Base-by-base conservation (phyloP, 1,140 invertebrate genomes). In the Asobara japonica region DNA sequence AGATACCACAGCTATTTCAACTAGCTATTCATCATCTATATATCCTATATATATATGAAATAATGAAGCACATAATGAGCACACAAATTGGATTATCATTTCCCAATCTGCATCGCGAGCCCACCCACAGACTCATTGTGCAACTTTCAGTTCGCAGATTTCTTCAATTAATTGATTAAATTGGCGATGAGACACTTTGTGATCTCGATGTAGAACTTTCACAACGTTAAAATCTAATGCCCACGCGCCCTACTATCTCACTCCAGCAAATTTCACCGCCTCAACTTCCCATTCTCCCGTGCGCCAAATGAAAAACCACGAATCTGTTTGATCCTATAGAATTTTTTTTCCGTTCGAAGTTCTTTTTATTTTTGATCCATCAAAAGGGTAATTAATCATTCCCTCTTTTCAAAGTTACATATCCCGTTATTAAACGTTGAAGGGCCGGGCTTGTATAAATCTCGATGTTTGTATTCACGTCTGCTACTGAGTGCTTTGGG, bases 371-470 rank as follows among this genome's bases (percentile, higher is more conserved):
- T 56, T 2, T 45, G 41, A 56, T 56, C 18, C 51, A 56, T 56
- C 51, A 56, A 56, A 56, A 5, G 51, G 25, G 51, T 56, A 56
- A 56, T 56, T 56, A 56, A 56, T 56, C 51, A 56, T 56, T 56
- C 51, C 51, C 51, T 56, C 51, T 56, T 56, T 56, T 56, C 51
- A 56, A 22, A 56, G 51, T 56, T 11, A 56, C 22, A 56, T 18
- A 56, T 25, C 1, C 51, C 13, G 22, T 56, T 56, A 56, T 56
- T 56, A 20, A 56, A 56, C 20, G 51, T 56, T 25, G 22, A 16
- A 45, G 41, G 10, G 51, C 45, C 18, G 20, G 4, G 11, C 18
- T 56, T 56, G 51, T 56, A 27, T 56, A 56, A 3, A 18, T 56
- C 22, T 56, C 18, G 51, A 45, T 56, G 51, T 56, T 10, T 56